Evolutionary conservation across 2,113 vertebrate genomes (phyloP), one percentile per base, ranked within the genome.

Genomic region (Gallinago paraguaiae): DNA sequence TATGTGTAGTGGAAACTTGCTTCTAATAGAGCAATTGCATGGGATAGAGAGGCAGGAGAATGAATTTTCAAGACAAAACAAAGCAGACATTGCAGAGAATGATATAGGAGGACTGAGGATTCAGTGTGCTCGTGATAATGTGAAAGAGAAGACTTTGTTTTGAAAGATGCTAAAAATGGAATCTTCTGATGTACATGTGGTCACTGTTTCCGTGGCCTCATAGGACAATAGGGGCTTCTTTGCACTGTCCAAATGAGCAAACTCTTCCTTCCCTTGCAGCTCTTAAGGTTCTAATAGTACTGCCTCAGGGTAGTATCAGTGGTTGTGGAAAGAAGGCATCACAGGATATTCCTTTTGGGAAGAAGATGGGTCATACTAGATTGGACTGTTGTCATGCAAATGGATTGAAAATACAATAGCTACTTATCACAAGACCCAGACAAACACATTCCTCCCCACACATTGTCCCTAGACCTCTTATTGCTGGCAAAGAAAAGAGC

Each of bases 1-100:
- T 97, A 97, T 90, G 86, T 97, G 86, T 96, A 96, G 97, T 97
- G 96, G 96, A 97, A 97, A 98, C 92, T 97, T 97, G 95, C 94
- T 97, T 96, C 94, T 96, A 96, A 97, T 82, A 83, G 90, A 97
- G 95, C 92, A 91, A 51, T 91, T 85, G 93, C 85, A 31, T 89
- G 97, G 95, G 78, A 60, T 90, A 81, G 88, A 91, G 84, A 96
- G 95, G 86, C 88, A 95, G 94, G 90, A 87, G 92, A 96, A 80
- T 50, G 87, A 97, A 85, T 97, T 96, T 97, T 97, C 85, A 82
- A 77, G 93, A 92, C 83, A 90, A 96, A 97, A 97, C 83, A 96
- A 96, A 97, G 96, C 95, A 96, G 88, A 96, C 93, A 92, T 95
- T 97, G 88, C 91, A 90, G 94, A 96, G 95, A 95, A 91, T 39